Conservation (phyloP, 2,888 invertebrate genomes). For the Cancer borealis region DNA sequence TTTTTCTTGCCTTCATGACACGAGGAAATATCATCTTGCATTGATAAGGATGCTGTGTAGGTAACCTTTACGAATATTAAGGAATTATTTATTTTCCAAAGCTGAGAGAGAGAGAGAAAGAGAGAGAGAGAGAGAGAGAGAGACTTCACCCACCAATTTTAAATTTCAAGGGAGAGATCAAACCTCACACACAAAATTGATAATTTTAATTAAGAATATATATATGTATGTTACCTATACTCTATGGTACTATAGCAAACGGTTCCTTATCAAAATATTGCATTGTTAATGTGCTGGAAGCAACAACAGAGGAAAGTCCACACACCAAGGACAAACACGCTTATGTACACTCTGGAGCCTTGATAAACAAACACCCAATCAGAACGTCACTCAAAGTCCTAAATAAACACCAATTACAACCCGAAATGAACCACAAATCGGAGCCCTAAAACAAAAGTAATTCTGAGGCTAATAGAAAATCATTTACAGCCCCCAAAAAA, state of each 20-base stretch:
- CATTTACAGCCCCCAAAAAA: background rate
- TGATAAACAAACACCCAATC: background rate
- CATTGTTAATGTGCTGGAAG: background rate
- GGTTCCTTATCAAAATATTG: constrained; percentile 22
- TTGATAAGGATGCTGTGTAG: background rate
- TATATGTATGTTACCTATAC: background rate
- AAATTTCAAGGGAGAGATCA: background rate
- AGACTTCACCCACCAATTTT: background rate
- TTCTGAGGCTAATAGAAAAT: background rate
- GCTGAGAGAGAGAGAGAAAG: background rate
- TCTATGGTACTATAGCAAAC: background rate
- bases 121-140: background rate
- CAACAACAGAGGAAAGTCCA: background rate
- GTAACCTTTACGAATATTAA: background rate
- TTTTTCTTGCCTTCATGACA: background rate
- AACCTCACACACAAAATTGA: background rate
- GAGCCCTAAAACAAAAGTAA: no score
- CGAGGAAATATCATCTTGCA: background rate
- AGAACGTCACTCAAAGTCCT: background rate
- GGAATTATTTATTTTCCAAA: background rate
- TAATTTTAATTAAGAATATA: background rate
- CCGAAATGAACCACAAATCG: no score
- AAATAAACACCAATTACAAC: no score
- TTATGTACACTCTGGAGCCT: background rate
- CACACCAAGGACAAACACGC: background rate